Percentiles rank a stretch among this genome's conserved stretches.
Evolutionary conservation across 2,797 vertebrate species (phyloP).

Genomic region (Microcaecilia unicolor): DNA sequence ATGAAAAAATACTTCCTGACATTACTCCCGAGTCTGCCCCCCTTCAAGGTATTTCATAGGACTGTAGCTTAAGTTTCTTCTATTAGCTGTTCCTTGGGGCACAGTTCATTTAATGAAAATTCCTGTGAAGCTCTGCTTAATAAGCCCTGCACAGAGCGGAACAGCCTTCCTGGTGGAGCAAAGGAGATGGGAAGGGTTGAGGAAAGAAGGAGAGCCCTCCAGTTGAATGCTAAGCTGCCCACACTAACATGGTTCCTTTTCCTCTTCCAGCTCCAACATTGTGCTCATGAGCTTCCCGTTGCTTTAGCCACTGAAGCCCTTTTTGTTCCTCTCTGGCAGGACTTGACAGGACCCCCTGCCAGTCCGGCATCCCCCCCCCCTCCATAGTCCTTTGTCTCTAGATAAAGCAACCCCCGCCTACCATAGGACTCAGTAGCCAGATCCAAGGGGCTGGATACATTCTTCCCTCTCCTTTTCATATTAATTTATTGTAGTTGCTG

Average conservation of each 20-base stretch:
- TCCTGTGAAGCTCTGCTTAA: neutral
- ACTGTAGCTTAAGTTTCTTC: neutral
- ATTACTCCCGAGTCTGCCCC: no score
- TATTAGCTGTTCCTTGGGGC: neutral
- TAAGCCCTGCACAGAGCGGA: neutral
- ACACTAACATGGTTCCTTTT: constrained; percentile 3
- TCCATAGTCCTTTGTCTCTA: constrained; percentile 25
- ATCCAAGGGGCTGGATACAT: no score
- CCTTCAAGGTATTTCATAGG: neutral
- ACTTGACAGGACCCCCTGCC: neutral
- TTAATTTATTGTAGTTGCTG: no score
- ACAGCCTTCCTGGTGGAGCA: neutral
- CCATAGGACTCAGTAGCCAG: constrained; percentile 13
- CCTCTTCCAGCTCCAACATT: neutral
- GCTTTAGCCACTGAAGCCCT: constrained; percentile 9
- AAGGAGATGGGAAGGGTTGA: neutral
- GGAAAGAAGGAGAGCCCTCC: neutral
- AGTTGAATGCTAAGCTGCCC: neutral
- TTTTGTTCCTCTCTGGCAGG: neutral
- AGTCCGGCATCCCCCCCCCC: constrained; percentile 9
- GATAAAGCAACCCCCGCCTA: constrained; percentile 16
- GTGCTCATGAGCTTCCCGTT: neutral
- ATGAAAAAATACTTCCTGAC: no score
- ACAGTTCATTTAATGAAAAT: neutral
- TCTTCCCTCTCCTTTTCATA: no score